A percentile compares a stretch with the other conserved stretches of the same genome.
These are phyloP conservation scores for Eristalis tenax DNA, from an alignment of 2,888 invertebrate species.

Conservation along the genomic window DNA sequence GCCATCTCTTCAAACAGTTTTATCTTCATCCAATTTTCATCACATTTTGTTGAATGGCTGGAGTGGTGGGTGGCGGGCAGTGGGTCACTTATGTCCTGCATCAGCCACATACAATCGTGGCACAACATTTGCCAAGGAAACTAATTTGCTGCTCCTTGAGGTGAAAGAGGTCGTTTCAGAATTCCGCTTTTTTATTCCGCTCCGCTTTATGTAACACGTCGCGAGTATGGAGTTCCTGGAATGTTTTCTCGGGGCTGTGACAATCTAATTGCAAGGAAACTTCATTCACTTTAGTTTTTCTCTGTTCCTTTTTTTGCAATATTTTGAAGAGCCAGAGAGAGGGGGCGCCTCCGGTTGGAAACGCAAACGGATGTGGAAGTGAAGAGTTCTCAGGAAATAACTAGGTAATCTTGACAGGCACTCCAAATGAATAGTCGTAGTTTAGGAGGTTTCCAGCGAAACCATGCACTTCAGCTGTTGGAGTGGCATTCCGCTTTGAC, in stretches of 20 bases:
- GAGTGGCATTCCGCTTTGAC: slow-evolving; percentile 29
- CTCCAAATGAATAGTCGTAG: slow-evolving; percentile 69
- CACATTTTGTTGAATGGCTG: slow-evolving; percentile 43
- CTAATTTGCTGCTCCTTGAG: slow-evolving; percentile 44
- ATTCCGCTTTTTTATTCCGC: not conserved
- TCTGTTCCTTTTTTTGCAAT: not conserved
- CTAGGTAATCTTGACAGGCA: slow-evolving; percentile 71
- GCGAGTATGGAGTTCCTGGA: slow-evolving; percentile 46
- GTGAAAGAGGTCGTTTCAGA: not conserved
- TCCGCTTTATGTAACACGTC: slow-evolving; percentile 25
- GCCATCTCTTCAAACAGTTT: slow-evolving; percentile 47
- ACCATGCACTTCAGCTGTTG: slow-evolving; percentile 10
- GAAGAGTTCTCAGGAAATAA: slow-evolving; percentile 71
- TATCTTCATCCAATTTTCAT: slow-evolving; percentile 71
- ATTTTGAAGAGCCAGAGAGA: not conserved
- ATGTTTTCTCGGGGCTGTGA: slow-evolving; percentile 60
- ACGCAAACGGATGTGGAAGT: slow-evolving; percentile 63
- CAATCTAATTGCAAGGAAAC: slow-evolving; percentile 69
- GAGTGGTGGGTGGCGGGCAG: not conserved
- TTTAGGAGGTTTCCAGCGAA: slow-evolving; percentile 54
- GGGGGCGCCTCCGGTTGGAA: not conserved
- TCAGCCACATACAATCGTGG: not conserved
- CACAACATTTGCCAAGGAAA: slow-evolving; percentile 39
- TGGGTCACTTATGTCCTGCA: slow-evolving; percentile 9
- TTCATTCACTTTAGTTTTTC: slow-evolving; percentile 45